phyloP scores from a whole-genome alignment of 2,113 vertebrate species.

The Oreamnos americanus region DNA sequence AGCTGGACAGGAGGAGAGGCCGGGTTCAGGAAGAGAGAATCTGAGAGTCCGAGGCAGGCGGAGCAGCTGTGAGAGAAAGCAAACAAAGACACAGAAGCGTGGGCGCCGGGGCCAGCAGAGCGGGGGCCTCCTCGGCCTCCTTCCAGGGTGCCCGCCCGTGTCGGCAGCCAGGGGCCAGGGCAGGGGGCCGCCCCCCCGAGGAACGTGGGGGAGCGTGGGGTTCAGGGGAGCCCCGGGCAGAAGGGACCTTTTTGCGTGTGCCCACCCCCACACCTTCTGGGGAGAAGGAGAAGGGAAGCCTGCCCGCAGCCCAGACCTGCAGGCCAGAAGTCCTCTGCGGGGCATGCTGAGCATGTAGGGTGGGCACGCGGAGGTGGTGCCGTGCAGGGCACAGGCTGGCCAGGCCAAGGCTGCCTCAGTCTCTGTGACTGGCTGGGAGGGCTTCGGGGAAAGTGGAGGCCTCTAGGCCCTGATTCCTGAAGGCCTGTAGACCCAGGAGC shows the following conservation, averaged over 20 bases:
- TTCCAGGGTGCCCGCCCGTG: neutral
- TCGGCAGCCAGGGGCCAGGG: neutral
- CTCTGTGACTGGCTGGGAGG: neutral
- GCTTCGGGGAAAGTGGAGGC: neutral
- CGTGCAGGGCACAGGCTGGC: too few species aligned
- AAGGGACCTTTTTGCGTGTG: neutral
- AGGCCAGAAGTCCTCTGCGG: neutral
- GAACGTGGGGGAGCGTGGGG: neutral
- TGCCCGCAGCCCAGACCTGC: neutral
- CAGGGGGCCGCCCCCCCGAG: neutral
- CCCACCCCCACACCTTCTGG: neutral
- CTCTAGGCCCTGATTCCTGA: neutral
- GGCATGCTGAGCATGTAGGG: neutral
- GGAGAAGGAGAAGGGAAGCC: neutral
- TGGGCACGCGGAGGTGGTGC: too few species aligned
- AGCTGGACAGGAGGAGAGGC: neutral
- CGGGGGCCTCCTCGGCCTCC: neutral
- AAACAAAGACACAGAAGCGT: neutral
- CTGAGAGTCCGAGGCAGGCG: neutral
- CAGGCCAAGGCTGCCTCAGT: neutral
- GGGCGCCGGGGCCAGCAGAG: accelerated
- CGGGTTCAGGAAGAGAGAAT: neutral
- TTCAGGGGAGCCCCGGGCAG: neutral
- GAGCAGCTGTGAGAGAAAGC: neutral
- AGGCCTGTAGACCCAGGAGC: neutral